Conservation (phyloP, 1,140 invertebrate species). For the Platyscapa corneri region DNA sequence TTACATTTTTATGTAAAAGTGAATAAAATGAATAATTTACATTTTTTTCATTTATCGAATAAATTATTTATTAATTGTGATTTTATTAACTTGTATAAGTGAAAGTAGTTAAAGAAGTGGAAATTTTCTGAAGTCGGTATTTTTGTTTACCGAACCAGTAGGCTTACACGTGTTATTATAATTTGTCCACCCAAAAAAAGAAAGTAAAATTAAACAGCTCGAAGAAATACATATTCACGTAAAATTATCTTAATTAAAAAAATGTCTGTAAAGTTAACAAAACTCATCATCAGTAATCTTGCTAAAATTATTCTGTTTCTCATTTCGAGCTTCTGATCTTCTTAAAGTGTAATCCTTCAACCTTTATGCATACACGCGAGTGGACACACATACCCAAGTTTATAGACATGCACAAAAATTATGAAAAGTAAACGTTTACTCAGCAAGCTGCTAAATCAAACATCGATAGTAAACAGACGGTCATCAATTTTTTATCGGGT, state of each 20-base stretch:
- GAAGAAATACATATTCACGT: not conserved
- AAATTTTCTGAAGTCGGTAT: not conserved
- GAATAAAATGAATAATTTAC: not conserved
- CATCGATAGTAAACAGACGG: not conserved
- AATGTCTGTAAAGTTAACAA: not conserved
- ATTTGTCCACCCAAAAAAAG: not conserved
- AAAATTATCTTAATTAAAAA: conserved; percentile 28
- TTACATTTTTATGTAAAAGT: not conserved
- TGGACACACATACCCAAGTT: not conserved
- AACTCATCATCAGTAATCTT: not conserved
- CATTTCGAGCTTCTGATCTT: not conserved
- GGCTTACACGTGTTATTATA: conserved; percentile 15
- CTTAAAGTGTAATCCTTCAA: too few relatives aligned
- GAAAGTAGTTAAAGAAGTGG: not conserved
- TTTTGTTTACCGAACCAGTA: conserved; percentile 4
- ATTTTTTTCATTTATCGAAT: not conserved
- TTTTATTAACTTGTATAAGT: not conserved
- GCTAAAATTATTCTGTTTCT: not conserved
- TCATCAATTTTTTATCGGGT: conserved; percentile 9
- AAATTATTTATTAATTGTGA: conserved; percentile 1
- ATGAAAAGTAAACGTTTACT: conserved; percentile 21
- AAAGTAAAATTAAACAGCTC: not conserved
- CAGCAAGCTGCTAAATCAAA: conserved; percentile 27
- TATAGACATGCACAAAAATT: not conserved
- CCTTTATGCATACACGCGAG: not conserved